A percentile compares a stretch with the other conserved stretches of the same genome.
Conservation (phyloP, 53 echinoderm and acorn worm species). For the Echinometra lucunter region DNA sequence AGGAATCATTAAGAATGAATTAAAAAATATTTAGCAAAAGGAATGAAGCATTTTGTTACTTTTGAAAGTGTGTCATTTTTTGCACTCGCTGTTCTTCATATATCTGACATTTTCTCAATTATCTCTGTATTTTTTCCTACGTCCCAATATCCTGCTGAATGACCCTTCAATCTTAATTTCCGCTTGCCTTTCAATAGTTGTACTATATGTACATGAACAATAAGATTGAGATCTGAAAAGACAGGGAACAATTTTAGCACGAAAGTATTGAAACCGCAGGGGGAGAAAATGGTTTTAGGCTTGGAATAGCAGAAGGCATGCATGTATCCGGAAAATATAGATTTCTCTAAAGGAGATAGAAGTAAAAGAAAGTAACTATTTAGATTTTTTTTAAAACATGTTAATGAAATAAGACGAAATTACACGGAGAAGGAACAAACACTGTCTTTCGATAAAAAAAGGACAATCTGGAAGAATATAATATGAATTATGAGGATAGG, state of each 20-base stretch:
- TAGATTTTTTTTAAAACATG: not conserved
- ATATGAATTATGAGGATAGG: not conserved
- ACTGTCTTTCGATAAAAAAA: not conserved
- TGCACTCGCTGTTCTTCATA: not conserved
- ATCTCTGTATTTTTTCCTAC: not conserved
- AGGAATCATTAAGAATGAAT: too few species aligned
- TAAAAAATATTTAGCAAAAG: too few species aligned
- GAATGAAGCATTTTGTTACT: too few species aligned
- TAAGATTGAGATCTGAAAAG: not conserved
- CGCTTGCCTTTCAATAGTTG: not conserved
- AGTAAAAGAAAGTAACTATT: not conserved
- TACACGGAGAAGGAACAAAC: not conserved
- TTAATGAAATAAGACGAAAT: not conserved
- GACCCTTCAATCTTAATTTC: not conserved
- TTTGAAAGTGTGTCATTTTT: too few species aligned
- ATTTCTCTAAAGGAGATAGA: not conserved
- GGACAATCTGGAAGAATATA: not conserved
- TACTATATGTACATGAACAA: not conserved
- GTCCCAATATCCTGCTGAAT: not conserved
- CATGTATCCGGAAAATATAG: not conserved
- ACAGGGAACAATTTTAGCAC: not conserved
- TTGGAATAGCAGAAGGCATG: too few species aligned
- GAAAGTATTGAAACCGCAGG: not conserved
- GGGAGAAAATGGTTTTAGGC: too few species aligned
- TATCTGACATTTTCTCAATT: not conserved